Conservation (phyloP, 2,113 vertebrate genomes). For the Sylvia atricapilla region DNA sequence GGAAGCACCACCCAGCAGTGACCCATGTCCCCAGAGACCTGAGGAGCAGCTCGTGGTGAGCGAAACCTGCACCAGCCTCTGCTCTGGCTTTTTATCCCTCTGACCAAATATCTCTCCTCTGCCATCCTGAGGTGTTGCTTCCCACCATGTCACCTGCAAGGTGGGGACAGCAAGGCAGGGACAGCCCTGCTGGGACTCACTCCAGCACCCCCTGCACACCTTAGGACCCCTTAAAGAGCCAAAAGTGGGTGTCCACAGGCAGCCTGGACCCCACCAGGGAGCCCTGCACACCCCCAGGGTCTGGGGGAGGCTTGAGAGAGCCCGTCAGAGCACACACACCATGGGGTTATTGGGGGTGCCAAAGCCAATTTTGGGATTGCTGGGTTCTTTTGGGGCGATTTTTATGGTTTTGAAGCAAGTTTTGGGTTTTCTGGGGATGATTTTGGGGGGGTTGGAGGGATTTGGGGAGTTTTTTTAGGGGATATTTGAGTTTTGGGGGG, state of each 20-base stretch:
- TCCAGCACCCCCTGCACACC: background rate
- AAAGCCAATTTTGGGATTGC: too few species aligned
- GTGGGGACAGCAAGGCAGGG: background rate
- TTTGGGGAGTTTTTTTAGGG: too few species aligned
- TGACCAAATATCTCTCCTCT: background rate
- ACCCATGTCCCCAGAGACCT: background rate
- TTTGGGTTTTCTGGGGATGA: too few species aligned
- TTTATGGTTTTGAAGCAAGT: too few species aligned
- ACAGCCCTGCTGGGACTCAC: background rate
- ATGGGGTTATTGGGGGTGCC: too few species aligned
- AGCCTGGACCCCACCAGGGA: background rate
- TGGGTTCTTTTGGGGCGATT: too few species aligned
- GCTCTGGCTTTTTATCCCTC: background rate
- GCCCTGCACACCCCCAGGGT: too few species aligned
- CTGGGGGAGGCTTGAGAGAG: background rate
- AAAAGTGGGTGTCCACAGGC: background rate
- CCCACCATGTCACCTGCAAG: fast-evolving
- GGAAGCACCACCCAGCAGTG: fast-evolving
- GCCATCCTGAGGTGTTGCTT: fast-evolving
- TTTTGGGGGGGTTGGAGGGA: too few species aligned
- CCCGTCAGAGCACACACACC: background rate
- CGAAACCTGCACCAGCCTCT: background rate
- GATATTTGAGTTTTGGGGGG: too few species aligned
- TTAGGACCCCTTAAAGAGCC: fast-evolving
- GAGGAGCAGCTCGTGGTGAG: fast-evolving